Conservation (phyloP, 2,888 invertebrate species). For the Drosophila maculinotata region DNA sequence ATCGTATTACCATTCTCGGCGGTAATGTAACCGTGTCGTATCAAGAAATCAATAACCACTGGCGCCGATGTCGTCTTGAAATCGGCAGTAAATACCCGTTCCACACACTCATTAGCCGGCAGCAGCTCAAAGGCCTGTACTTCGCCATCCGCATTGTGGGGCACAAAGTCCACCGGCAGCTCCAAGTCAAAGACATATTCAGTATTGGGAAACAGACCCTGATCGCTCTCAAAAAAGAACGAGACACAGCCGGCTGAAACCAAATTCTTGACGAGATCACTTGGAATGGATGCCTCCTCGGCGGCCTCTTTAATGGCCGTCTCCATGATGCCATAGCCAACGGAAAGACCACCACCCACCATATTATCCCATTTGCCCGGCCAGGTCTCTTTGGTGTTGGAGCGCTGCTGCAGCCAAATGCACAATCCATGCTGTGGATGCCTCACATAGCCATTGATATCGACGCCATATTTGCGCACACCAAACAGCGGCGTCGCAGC, state of each 20-base stretch:
- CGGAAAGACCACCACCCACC: constrained; percentile 96
- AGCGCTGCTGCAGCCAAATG: constrained; percentile 95
- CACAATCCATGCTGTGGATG: constrained; percentile 94
- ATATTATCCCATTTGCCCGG: constrained; percentile 98
- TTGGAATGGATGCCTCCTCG: constrained; percentile 96
- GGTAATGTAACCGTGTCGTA: constrained; percentile 95
- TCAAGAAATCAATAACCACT: constrained; percentile 95
- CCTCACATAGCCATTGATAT: constrained; percentile 96
- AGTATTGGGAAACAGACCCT: constrained; percentile 97
- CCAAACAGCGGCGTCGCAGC: constrained; percentile 97
- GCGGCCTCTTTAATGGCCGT: constrained; percentile 97
- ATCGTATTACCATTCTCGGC: constrained; percentile 92
- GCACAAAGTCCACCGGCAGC: constrained; percentile 94
- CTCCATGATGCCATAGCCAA: constrained; percentile 94
- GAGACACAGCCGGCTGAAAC: constrained; percentile 85
- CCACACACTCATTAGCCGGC: constrained; percentile 92
- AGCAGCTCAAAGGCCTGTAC: constrained; percentile 95
- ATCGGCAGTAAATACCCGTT: constrained; percentile 91
- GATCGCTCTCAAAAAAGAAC: constrained; percentile 95
- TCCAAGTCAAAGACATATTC: constrained; percentile 97
- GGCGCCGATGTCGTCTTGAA: constrained; percentile 98
- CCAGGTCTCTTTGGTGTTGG: constrained; percentile 97
- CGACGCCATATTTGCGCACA: constrained; percentile 96
- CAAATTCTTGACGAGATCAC: constrained; percentile 88
- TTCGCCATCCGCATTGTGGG: constrained; percentile 97